These are phyloP conservation scores for Dendronephthya gigantea DNA, from an alignment of 64 coral and sea anemone species.

Conservation along the genomic window DNA sequence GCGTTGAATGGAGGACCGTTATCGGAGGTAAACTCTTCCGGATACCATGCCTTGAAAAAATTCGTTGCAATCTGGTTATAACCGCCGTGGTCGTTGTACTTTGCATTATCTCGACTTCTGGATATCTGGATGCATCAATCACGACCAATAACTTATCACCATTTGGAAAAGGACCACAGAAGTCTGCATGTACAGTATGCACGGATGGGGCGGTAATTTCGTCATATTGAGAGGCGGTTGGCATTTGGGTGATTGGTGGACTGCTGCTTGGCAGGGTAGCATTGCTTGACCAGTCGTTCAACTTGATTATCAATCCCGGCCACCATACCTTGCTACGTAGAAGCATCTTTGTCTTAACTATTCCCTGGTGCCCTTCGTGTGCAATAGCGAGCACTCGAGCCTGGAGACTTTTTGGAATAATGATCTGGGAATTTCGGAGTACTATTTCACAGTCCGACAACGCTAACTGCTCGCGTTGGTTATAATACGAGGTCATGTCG, in stretches of 20 bases:
- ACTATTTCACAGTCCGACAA: background rate
- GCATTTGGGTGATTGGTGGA: background rate
- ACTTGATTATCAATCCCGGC: background rate
- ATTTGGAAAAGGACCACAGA: background rate
- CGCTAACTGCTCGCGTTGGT: background rate
- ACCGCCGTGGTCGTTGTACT: background rate
- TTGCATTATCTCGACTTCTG: background rate
- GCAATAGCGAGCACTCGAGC: background rate
- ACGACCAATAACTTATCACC: conserved; percentile 1
- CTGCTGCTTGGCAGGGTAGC: background rate
- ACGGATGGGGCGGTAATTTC: background rate
- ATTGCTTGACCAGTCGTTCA: background rate
- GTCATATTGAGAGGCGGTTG: background rate
- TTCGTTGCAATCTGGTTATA: background rate
- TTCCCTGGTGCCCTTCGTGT: background rate
- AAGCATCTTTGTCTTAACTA: background rate
- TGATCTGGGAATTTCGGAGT: background rate
- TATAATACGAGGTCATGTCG: background rate
- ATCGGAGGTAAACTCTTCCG: background rate
- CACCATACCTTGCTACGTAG: background rate
- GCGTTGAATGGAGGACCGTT: conserved; percentile 15
- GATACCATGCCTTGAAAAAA: background rate
- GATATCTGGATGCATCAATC: background rate
- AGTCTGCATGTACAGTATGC: background rate
- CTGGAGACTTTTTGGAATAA: background rate